Percentiles rank a stretch among this genome's conserved stretches.
These are phyloP conservation scores for Arvicola amphibius DNA, from an alignment of 2,797 vertebrate genomes.

Conservation along the genomic window DNA sequence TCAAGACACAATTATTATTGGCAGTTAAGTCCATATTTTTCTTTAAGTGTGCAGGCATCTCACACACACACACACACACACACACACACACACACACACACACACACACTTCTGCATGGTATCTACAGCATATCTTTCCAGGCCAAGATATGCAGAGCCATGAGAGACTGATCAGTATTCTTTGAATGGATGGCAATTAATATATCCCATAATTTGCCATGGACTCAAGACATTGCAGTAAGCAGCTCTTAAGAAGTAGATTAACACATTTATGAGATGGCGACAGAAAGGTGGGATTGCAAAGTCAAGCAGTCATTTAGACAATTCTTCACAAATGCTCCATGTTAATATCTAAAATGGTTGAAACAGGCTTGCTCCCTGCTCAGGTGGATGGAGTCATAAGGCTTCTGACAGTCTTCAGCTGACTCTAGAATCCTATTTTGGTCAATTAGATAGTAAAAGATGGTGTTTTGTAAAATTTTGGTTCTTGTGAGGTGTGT, in stretches of 20 bases:
- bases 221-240: background rate
- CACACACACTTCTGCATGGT: background rate
- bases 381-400: background rate
- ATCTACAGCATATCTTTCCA: background rate
- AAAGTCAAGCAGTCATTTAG: background rate
- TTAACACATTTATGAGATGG: background rate
- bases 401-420: background rate
- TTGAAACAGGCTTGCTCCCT: background rate
- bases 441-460: background rate
- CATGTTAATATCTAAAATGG: background rate
- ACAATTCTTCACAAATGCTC: background rate
- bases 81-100: background rate
- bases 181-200: background rate
- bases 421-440: background rate
- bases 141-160: background rate
- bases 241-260: background rate
- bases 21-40: background rate
- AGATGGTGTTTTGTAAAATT: background rate
- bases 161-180: background rate
- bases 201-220: background rate
- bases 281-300: background rate
- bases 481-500: rapidly evolving
- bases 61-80: background rate
- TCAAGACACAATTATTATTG: background rate
- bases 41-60: background rate